These are phyloP conservation scores for Scaptomyza cyrtandrae DNA, from an alignment of 2,888 invertebrate genomes.

Conservation along the genomic window DNA sequence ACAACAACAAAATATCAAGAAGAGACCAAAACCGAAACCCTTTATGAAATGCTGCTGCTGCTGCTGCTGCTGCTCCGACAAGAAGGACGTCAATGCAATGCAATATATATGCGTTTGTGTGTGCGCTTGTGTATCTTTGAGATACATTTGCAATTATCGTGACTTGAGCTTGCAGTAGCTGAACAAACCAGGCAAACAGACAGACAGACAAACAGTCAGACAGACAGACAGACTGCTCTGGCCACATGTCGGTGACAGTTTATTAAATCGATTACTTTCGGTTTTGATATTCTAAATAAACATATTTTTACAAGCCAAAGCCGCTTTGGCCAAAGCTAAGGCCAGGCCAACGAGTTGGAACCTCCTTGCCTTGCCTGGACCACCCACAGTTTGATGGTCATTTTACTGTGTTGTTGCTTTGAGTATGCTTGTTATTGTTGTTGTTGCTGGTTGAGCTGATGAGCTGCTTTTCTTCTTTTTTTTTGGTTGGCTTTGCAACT, in stretches of 20 bases:
- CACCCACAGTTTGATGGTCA: conserved; percentile 68
- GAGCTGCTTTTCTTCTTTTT: conserved; percentile 34
- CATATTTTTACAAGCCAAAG: conserved; percentile 61
- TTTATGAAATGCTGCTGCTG: conserved; percentile 72
- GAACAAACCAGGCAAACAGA: conserved; percentile 3
- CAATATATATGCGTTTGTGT: neutral
- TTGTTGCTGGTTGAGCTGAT: conserved; percentile 32
- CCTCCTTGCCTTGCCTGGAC: conserved; percentile 13
- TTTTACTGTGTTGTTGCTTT: conserved; percentile 25
- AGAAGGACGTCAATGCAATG: conserved; percentile 46
- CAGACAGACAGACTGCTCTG: conserved; percentile 28
- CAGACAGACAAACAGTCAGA: conserved; percentile 5
- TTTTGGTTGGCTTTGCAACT: no score
- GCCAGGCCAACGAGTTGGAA: neutral
- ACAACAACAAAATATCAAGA: neutral
- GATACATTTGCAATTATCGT: conserved; percentile 83
- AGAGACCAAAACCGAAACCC: conserved; percentile 47
- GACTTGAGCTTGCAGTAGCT: conserved; percentile 79
- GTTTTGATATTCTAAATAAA: conserved; percentile 81
- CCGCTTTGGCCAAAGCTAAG: neutral
- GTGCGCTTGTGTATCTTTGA: conserved; percentile 64
- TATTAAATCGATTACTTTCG: conserved; percentile 84
- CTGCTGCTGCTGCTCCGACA: conserved; percentile 52
- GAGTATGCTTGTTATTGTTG: conserved; percentile 3
- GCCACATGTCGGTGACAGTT: conserved; percentile 83